These are phyloP conservation scores for Zaprionus ornatus DNA, from an alignment of 1,140 invertebrate genomes.

Conservation along the genomic window DNA sequence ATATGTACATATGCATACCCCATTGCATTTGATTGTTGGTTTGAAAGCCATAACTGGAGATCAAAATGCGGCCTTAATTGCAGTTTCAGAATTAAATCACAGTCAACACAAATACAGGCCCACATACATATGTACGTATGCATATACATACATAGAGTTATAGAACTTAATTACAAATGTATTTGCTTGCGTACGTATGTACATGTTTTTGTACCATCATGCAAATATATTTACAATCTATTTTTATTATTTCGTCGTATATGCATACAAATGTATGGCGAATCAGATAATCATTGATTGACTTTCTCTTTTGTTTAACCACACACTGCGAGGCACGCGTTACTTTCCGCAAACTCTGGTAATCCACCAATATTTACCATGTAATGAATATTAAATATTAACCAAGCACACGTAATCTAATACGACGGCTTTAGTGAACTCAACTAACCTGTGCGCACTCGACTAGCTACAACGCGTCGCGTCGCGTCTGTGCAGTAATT, in stretches of 20 bases:
- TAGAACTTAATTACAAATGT: background rate
- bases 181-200: background rate
- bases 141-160: background rate
- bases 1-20: background rate
- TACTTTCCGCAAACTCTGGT: background rate
- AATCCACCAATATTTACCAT: constrained; percentile 29
- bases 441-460: constrained; percentile 35
- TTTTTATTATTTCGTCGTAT: background rate
- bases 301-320: constrained; percentile 42
- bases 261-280: constrained; percentile 21
- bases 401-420: constrained; percentile 23
- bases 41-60: constrained; percentile 13
- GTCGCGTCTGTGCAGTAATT: constrained; percentile 34
- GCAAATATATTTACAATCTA: constrained; percentile 1
- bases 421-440: constrained; percentile 16
- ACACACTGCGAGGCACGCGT: background rate
- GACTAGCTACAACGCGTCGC: constrained; percentile 36
- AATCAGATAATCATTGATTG: constrained; percentile 32
- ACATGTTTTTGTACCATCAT: background rate
- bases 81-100: constrained; percentile 38
- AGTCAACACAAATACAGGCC: constrained; percentile 5
- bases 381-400: constrained; percentile 43
- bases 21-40: background rate
- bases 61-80: constrained; percentile 25
- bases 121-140: background rate